Evolutionary conservation across 1,140 invertebrate species (phyloP), one percentile per base, ranked within the genome.

Genomic region (Aphelinus certus): DNA sequence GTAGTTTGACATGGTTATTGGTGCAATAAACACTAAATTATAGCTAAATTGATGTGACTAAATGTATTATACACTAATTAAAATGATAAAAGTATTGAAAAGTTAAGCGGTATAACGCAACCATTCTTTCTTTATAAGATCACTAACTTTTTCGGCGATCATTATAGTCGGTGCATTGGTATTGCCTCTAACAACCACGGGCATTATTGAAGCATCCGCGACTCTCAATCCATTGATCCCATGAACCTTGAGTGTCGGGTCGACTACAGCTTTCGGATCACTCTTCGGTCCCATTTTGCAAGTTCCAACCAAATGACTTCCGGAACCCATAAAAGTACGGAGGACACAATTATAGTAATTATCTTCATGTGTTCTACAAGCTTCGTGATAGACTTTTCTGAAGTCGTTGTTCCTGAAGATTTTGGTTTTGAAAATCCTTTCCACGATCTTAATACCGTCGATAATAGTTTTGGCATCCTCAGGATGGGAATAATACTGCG

Each of bases 331-430:
- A 26, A 26, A 26, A 26, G 26, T 26, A 26, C 26, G 26, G 26
- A 26, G 26, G 26, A 26, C 26, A 26, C 26, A 26, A 26, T 26
- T 26, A 26, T 26, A 26, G 26, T 26, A 26, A 26, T 26, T 26
- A 26, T 26, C 26, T 26, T 26, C 26, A 26, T 26, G 26, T 26
- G 26, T 26, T 26, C 26, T 26, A 26, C 26, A 26, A 26, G 26
- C 26, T 26, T 26, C 26, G 26, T 26, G 26, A 26, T 26, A 26
- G 26, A 26, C 26, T 26, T 26, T 26, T 26, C 26, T 48, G n/a
- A 71, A 76, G 4, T 62, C 67, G 10, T 57, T n/a, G 1, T 61
- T 46, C 3, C 57, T 71, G 7, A 76, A 76, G 6, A 63, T 49
- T 42, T 61, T 7, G 3, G 68, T 71, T n/a, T 76, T 3, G 1